A percentile compares a stretch with the other conserved stretches of the same genome.
phyloP scores from a whole-genome alignment of 2,888 invertebrate genomes.

The Stratiomys singularior region DNA sequence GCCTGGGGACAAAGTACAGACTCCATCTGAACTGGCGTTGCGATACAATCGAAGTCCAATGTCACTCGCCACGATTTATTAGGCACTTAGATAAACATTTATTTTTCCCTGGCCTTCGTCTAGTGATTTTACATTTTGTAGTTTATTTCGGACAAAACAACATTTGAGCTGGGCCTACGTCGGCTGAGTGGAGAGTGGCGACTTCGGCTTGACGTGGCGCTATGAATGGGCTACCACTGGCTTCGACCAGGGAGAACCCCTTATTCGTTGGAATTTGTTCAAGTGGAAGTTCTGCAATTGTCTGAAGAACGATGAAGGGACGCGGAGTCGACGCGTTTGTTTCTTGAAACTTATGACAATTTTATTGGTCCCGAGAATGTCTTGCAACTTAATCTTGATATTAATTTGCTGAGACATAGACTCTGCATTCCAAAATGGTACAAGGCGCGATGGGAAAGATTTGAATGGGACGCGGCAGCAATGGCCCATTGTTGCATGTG shows the following conservation, averaged over 20 bases:
- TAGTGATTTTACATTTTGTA: slow-evolving; percentile 10
- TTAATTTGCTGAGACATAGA: slow-evolving; percentile 29
- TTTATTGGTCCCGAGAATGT: slow-evolving; percentile 33
- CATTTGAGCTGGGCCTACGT: not conserved
- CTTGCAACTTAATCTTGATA: slow-evolving; percentile 45
- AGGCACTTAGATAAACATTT: slow-evolving; percentile 44
- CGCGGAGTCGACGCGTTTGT: slow-evolving; percentile 19
- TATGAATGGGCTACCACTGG: not conserved
- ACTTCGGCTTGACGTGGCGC: not conserved
- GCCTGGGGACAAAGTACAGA: not conserved
- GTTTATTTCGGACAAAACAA: slow-evolving; percentile 4
- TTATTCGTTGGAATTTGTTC: slow-evolving; percentile 24
- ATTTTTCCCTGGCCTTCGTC: slow-evolving; percentile 18
- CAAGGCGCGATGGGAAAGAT: not conserved
- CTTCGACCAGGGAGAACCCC: not conserved
- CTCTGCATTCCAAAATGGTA: not conserved
- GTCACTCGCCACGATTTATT: slow-evolving; percentile 44
- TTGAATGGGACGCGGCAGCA: slow-evolving; percentile 2
- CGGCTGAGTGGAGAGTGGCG: no score
- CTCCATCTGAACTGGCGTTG: not conserved
- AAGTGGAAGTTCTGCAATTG: slow-evolving; percentile 33
- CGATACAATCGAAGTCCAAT: slow-evolving; percentile 44
- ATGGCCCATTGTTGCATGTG: slow-evolving; percentile 24
- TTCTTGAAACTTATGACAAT: slow-evolving; percentile 33
- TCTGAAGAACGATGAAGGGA: slow-evolving; percentile 28